Base-by-base conservation (phyloP, 2,113 vertebrate genomes). In the Mohoua ochrocephala region DNA sequence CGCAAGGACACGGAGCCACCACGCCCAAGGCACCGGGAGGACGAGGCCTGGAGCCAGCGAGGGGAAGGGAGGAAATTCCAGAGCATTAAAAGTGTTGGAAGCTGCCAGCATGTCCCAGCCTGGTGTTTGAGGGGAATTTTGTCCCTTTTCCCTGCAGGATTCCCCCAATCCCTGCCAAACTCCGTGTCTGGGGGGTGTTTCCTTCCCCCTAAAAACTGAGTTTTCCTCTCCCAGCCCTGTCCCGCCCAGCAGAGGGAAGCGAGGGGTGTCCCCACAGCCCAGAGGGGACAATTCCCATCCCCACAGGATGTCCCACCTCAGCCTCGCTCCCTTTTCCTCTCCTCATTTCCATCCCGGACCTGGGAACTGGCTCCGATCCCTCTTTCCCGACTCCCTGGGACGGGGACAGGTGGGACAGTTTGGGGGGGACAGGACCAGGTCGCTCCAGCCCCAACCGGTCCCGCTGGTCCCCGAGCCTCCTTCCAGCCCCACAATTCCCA, bases 181-280 rank as follows among this genome's bases (percentile, higher is more conserved):
- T 4, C 1, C 0, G 0, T 7, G 33, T 3, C 10, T 6, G 2
- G 45, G 16, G 11, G 4, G 15, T 4, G 6, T 14, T 68, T 11
- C 53, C 56, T 60, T 67, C 26, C 57, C 20, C 13, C 23, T 13
- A 15, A 0, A 1, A 3, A 7, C 13, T 0, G 9, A 21, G 13
- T 2, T 88, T 31, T 31, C 28, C 5, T 15, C 23, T 47, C 7
- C 16, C 53, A 37, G 22, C 27, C 20, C 37, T 41, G 16, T 57
- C 56, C 68, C 49, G n/a, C 49, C 41, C 42, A 1, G 0, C 1
- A 0, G 49, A 0, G 3, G 44, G 53, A 61, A 59, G 49, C 1
- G 11, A 74, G 39, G 27, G 53, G 18, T 11, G 24, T 8, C 60
- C 65, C 0, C 0, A 13, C 8, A 13, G 35, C 35, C 44, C 6